A percentile compares a stretch with the other conserved stretches of the same genome.
phyloP scores from a whole-genome alignment of 2,113 vertebrate genomes.

The Cranoglanis bouderius region DNA sequence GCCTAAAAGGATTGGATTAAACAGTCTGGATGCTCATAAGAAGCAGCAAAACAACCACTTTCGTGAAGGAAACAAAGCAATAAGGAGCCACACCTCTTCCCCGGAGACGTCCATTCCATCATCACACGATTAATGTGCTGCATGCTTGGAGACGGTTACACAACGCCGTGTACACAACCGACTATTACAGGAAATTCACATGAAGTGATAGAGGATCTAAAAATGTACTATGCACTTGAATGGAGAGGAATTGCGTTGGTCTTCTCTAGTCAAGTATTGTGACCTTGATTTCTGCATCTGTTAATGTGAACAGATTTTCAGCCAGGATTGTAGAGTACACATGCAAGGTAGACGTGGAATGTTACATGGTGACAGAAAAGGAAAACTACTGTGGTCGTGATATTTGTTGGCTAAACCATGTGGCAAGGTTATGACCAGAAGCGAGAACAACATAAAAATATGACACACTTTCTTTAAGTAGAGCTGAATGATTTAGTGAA shows the following conservation, averaged over 20 bases:
- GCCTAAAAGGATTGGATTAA: background rate
- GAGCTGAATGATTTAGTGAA: slow-evolving; percentile 10
- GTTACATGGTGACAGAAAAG: background rate
- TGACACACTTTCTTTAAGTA: background rate
- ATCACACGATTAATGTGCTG: background rate
- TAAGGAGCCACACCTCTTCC: slow-evolving; percentile 14
- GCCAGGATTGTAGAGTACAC: background rate
- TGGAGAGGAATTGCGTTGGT: background rate
- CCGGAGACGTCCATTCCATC: slow-evolving; percentile 8
- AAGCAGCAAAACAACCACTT: background rate
- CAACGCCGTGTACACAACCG: background rate
- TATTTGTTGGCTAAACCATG: background rate
- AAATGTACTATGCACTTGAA: background rate
- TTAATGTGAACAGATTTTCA: background rate
- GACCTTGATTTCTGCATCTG: background rate
- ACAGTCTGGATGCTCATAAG: background rate
- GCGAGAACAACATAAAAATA: background rate
- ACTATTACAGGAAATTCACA: slow-evolving; percentile 7
- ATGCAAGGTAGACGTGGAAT: background rate
- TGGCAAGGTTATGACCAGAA: background rate
- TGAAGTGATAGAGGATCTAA: background rate
- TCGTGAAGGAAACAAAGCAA: background rate
- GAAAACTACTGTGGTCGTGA: background rate
- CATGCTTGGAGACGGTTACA: background rate
- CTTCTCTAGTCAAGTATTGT: background rate